Evolutionary conservation across 1,140 invertebrate species (phyloP), one percentile per base, ranked within the genome.

Genomic region (Temnothorax nylanderi): DNA sequence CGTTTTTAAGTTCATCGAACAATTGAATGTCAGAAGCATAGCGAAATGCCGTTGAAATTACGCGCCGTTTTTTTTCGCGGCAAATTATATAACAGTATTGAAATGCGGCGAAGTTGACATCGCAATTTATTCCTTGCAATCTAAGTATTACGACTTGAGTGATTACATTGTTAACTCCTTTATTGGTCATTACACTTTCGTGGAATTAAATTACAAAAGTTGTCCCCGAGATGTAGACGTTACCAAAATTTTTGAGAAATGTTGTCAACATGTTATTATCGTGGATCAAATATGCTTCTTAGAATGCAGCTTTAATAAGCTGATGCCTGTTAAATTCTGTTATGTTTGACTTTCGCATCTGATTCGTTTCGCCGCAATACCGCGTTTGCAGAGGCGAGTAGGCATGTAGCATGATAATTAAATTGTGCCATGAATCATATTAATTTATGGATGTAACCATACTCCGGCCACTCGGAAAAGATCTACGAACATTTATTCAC

Each of bases 391-490:
- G 11, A 47, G 18, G 26, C 76, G 60, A 34, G 18, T 18, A 26
- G 65, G 41, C 21, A 65, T 65, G 58, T 65, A 65, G 76, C 41
- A 65, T 47, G 41, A 78, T 78, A 78, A 78, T 78, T 78, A 78
- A 78, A 78, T 78, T 78, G 58, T 78, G 76, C 16, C 26, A 34
- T 78, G 58, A 78, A 78, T 78, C 76, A 65, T 78, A 78, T 78
- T 47, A 65, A 78, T 78, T 78, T 78, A 78, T 78, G 76, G 26
- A 78, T 78, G 60, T 65, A 77, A 47, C 37, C 5, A 16, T 77
- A 62, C 41, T 49, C 18, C 3, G 26, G 13, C 54, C 18, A 21
- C 26, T 65, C 11, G 41, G 6, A 47, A 65, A 34, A 65, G 26
- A 4, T 34, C 58, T 32, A 32, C 16, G 11, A 78, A 78, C 11